Evolutionary conservation across 2,797 vertebrate genomes (phyloP), one percentile per base, ranked within the genome.

Genomic region (Poliocrania exsul): DNA sequence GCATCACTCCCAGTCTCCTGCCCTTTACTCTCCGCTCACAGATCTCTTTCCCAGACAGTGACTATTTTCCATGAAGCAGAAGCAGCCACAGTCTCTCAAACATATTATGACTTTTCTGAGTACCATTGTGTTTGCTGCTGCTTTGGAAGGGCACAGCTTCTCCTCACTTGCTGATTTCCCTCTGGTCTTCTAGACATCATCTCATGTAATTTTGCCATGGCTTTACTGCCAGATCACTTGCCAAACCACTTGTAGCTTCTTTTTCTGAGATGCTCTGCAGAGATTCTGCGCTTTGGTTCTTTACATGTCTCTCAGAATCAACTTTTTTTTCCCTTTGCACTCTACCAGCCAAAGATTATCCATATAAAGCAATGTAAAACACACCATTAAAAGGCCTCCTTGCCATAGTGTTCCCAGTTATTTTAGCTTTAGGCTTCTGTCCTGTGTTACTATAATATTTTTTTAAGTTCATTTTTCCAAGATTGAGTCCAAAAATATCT

Each of bases 391-490:
- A 85, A 95, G 33, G 29, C 47, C 70, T 89, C 79, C 35, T 90
- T 65, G 33, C 47, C 58, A 46, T 28, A 54, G 62, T 21, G 38
- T 90, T 96, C 84, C 91, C 72, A 81, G 86, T 94, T 94, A 92
- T 94, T 97, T 97, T 94, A 92, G 81, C 67, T 96, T 81, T 92
- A 96, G 75, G 69, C 91, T 96, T 93, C 87, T 86, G 88, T 91
- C 87, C 87, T 91, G 54, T 44, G 86, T 96, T 89, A 91, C 38
- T 88, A 60, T 65, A 91, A 71, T 94, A 58, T 92, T 91, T 93
- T 91, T 92, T 95, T n/a, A 88, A 93, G 81, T 86, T 95, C 40
- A 56, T 93, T 95, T 96, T 96, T 96, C 94, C 92, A 94, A 94
- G 85, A 90, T 50, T 1, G 1, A 81, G 62, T 92, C 91, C 92